A percentile compares a stretch with the other conserved stretches of the same genome.
These are phyloP conservation scores for Chaetodon trifasciatus DNA, from an alignment of 2,797 vertebrate genomes.

Conservation along the genomic window DNA sequence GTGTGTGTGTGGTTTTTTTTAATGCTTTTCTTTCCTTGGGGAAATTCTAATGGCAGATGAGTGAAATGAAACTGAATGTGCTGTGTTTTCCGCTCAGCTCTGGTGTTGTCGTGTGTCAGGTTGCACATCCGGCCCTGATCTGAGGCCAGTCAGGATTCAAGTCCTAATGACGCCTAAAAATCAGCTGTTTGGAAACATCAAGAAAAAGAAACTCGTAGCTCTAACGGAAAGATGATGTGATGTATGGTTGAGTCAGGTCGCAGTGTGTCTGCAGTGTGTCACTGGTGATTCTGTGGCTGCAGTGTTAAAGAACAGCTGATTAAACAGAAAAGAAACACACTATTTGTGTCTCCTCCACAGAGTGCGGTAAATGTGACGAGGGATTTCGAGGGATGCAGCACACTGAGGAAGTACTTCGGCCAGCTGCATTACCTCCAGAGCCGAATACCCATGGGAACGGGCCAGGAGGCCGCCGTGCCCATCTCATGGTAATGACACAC, in stretches of 20 bases:
- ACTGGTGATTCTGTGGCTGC: conserved; percentile 3
- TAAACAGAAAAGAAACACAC: background rate
- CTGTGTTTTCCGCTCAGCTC: background rate
- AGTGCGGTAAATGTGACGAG: conserved; percentile 93
- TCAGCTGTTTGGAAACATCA: background rate
- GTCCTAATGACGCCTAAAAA: conserved; percentile 5
- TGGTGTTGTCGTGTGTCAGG: background rate
- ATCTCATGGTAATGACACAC: conserved; percentile 88
- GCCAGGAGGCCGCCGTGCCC: conserved; percentile 93
- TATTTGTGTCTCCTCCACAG: conserved; percentile 74
- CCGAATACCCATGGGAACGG: conserved; percentile 92
- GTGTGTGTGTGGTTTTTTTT: background rate
- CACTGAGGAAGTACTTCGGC: conserved; percentile 95
- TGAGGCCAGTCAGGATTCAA: conserved; percentile 10
- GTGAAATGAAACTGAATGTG: background rate
- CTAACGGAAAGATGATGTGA: background rate
- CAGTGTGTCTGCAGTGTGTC: background rate
- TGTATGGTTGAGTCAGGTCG: background rate
- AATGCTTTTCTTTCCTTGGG: background rate
- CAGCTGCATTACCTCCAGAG: conserved; percentile 98
- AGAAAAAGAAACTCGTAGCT: background rate
- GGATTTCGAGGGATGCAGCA: conserved; percentile 98
- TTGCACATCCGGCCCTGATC: background rate
- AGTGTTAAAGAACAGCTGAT: conserved; percentile 1
- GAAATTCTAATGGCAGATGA: conserved; percentile 7